Conservation (phyloP, 2,113 vertebrate species). For the western clawed frog (Xenopus tropicalis) region UCB_Xtro_10.0 CM004444.2:87092001-87092500, state of each 20-base stretch:
- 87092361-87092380: neutral
- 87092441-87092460: no score
- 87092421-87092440: neutral
- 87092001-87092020: conserved; percentile 51
- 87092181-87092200: conserved; percentile 58
- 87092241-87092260: conserved; percentile 53
- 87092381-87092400: neutral
- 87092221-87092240: conserved; percentile 56
- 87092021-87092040: conserved; percentile 58
- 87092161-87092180: conserved; percentile 56
- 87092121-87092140: conserved; percentile 45
- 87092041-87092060: conserved; percentile 65
- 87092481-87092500: no score
- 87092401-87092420: neutral
- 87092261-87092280: conserved; percentile 13
- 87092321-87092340: neutral
- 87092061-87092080: conserved; percentile 55
- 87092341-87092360: conserved; percentile 1
- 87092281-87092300: neutral
- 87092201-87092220: conserved; percentile 53
- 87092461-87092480: no score
- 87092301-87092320: conserved; percentile 3
- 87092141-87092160: conserved; percentile 55
- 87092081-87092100: conserved; percentile 41
- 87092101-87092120: conserved; percentile 44